Percentiles rank a stretch among this genome's conserved stretches.
Conservation (phyloP, 64 coral and sea anemone genomes). For the Orbicella faveolata region DNA sequence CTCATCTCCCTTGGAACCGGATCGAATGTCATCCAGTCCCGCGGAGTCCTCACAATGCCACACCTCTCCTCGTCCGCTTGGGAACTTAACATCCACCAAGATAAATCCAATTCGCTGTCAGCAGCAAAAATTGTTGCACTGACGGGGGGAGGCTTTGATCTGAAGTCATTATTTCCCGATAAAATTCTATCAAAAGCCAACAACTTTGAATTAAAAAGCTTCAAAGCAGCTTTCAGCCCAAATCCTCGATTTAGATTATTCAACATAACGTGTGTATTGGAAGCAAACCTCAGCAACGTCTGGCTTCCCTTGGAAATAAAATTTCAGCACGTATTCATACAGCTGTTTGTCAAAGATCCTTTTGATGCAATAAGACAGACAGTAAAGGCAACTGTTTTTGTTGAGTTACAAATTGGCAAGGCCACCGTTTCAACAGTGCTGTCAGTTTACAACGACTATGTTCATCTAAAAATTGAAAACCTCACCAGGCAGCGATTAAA, state of each 20-base stretch:
- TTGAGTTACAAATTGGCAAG: slow-evolving; percentile 21
- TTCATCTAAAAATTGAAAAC: slow-evolving; percentile 10
- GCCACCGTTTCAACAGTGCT: slow-evolving; percentile 23
- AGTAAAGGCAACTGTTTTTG: slow-evolving; percentile 13
- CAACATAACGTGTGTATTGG: slow-evolving; percentile 36
- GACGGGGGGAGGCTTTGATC: slow-evolving; percentile 46
- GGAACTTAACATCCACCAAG: slow-evolving; percentile 26
- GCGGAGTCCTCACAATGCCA: slow-evolving; percentile 31
- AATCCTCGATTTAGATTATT: slow-evolving; percentile 39
- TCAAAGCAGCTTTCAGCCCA: slow-evolving; percentile 33
- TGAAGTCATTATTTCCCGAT: slow-evolving; percentile 49
- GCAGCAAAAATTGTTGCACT: slow-evolving; percentile 32
- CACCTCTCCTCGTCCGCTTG: slow-evolving; percentile 23
- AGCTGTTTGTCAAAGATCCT: slow-evolving; percentile 24
- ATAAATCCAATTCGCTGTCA: background rate
- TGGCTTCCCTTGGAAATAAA: slow-evolving; percentile 46
- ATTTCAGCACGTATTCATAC: slow-evolving; percentile 32
- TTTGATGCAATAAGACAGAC: slow-evolving; percentile 27
- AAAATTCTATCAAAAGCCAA: slow-evolving; percentile 47
- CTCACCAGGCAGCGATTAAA: slow-evolving; percentile 21
- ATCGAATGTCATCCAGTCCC: slow-evolving; percentile 32
- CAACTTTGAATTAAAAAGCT: slow-evolving; percentile 30
- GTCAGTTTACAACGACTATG: background rate
- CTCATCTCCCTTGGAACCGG: slow-evolving; percentile 42
- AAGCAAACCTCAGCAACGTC: slow-evolving; percentile 45